These are phyloP conservation scores for Salvelinus alpinus DNA, from an alignment of 2,113 vertebrate species.

Conservation along the genomic window DNA sequence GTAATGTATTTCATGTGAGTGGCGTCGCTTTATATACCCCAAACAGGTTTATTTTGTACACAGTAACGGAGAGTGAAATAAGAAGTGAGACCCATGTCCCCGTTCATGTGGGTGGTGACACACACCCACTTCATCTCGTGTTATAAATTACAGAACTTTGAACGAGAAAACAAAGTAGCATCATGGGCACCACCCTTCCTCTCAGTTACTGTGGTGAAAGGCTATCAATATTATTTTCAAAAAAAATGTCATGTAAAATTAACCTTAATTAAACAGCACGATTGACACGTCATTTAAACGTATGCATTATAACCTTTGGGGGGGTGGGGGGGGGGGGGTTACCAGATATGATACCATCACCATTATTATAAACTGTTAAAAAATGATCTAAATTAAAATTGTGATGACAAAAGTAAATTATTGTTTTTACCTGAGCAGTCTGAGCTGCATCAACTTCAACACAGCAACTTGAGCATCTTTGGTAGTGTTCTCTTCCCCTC, in stretches of 20 bases:
- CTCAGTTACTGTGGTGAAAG: neutral
- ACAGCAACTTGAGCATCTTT: constrained; percentile 75
- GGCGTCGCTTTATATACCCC: neutral
- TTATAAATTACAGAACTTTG: constrained; percentile 3
- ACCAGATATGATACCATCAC: neutral
- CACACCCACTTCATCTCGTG: constrained; percentile 69
- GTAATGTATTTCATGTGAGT: too few species aligned
- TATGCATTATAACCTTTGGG: neutral
- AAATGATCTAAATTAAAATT: neutral
- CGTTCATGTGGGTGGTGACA: constrained; percentile 58
- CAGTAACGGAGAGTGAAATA: constrained; percentile 48
- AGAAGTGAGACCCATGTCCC: constrained; percentile 51
- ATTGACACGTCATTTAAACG: neutral
- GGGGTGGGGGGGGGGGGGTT: neutral
- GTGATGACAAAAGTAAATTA: neutral
- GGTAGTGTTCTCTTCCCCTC: constrained; percentile 50
- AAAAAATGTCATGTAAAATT: constrained; percentile 3
- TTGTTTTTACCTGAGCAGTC: constrained; percentile 67
- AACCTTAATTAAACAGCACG: neutral
- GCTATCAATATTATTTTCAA: neutral
- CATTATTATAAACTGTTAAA: neutral
- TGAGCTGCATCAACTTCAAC: constrained; percentile 62
- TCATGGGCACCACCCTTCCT: neutral
- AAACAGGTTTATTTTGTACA: constrained; percentile 13
- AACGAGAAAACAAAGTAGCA: neutral